A percentile compares a stretch with the other conserved stretches of the same genome.
phyloP scores from a whole-genome alignment of 2,113 vertebrate species.

The Saccopteryx leptura region DNA sequence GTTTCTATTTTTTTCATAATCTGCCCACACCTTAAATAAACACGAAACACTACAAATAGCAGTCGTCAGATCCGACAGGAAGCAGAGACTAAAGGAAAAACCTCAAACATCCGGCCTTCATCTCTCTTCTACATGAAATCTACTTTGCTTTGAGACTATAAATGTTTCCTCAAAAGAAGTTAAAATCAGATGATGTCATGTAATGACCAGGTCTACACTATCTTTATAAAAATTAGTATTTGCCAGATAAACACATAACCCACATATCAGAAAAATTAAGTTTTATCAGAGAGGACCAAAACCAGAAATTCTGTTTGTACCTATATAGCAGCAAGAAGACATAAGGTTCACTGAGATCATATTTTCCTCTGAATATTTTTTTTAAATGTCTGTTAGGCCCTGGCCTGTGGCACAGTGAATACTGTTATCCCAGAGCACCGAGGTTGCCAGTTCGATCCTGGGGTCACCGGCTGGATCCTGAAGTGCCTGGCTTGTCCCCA shows the following conservation, averaged over 20 bases:
- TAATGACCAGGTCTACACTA: constrained; percentile 6
- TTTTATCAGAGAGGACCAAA: not conserved
- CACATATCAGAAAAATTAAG: not conserved
- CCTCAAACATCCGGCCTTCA: constrained; percentile 43
- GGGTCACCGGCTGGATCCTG: no score
- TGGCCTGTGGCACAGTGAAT: no score
- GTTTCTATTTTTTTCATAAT: constrained; percentile 56
- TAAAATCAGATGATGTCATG: constrained; percentile 38
- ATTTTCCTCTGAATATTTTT: not conserved
- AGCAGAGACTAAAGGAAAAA: constrained; percentile 61
- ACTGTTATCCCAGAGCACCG: no score
- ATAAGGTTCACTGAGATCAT: not conserved
- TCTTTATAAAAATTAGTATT: constrained; percentile 35
- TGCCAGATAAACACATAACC: constrained; percentile 32
- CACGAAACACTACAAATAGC: constrained; percentile 50
- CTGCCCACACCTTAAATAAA: constrained; percentile 72
- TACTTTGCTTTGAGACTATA: not conserved
- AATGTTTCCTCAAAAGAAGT: not conserved
- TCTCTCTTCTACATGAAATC: constrained; percentile 39
- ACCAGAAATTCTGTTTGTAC: not conserved
- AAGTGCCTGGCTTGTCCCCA: no score
- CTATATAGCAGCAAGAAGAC: not conserved
- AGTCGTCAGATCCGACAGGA: constrained; percentile 59
- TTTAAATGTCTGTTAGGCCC: not conserved
- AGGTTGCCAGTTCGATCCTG: no score